Conservation (phyloP, 2,888 invertebrate species). For the Pterostichus madidus region DNA sequence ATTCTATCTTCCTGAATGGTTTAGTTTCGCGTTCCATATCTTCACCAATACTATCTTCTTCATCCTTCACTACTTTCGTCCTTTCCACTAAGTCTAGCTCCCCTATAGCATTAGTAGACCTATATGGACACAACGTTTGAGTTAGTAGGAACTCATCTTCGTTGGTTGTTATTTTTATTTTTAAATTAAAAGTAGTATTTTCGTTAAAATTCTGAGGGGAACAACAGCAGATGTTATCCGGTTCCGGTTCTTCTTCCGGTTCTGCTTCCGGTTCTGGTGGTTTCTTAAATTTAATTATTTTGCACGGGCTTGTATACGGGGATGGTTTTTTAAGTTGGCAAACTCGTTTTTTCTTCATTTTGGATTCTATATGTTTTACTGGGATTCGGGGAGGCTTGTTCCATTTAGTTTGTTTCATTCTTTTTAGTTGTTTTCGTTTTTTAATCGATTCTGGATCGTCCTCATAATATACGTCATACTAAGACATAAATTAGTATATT, state of each 20-base stretch:
- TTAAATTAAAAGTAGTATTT: slow-evolving; percentile 17
- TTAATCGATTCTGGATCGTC: background rate
- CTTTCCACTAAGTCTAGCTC: slow-evolving; percentile 15
- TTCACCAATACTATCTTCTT: background rate
- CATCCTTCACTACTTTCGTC: background rate
- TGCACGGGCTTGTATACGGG: background rate
- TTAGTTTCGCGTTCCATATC: background rate
- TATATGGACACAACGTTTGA: slow-evolving; percentile 44
- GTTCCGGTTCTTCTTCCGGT: background rate
- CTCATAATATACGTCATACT: slow-evolving; percentile 34
- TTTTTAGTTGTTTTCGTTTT: background rate
- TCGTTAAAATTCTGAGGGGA: background rate
- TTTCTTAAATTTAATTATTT: background rate
- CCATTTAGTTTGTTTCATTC: slow-evolving; percentile 16
- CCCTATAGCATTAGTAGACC: background rate
- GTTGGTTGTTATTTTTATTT: slow-evolving; percentile 28
- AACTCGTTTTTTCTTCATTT: slow-evolving; percentile 42
- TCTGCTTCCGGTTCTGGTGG: too few relatives aligned
- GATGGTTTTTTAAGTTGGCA: slow-evolving; percentile 49
- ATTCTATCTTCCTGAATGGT: slow-evolving; percentile 4
- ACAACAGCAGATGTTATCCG: slow-evolving; percentile 12
- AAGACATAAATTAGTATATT: background rate
- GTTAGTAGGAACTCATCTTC: slow-evolving; percentile 8
- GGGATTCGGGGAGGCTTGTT: slow-evolving; percentile 53
- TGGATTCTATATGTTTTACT: slow-evolving; percentile 17